phyloP scores from a whole-genome alignment of 2,797 vertebrate genomes.

The Lacerta viridis region DNA sequence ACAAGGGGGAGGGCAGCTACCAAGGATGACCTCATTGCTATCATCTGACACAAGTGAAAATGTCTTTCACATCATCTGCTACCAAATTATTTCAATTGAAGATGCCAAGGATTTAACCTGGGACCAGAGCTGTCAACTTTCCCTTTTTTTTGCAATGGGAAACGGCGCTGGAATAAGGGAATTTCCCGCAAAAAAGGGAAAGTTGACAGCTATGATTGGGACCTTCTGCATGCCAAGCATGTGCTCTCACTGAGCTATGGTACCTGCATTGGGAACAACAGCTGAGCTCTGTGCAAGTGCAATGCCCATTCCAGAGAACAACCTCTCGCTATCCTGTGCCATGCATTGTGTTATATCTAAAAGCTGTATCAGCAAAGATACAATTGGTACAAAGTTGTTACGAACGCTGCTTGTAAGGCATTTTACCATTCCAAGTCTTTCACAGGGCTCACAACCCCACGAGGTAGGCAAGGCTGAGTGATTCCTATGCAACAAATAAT shows the following conservation, averaged over 20 bases:
- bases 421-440: background rate
- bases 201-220: background rate
- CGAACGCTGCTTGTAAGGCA: background rate
- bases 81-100: background rate
- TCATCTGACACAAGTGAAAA: background rate
- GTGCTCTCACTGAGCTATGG: background rate
- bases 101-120: background rate
- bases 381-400: background rate
- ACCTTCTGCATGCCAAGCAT: background rate
- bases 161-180: too few species aligned
- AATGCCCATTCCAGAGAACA: background rate
- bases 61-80: background rate
- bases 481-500: background rate
- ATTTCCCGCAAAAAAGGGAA: too few species aligned
- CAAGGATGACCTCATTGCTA: background rate
- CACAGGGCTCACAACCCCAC: background rate
- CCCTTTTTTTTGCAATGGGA: too few species aligned
- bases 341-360: background rate
- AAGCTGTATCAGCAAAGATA: background rate
- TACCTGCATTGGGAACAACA: background rate
- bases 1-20: background rate
- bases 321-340: background rate
- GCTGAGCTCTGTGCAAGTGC: background rate
- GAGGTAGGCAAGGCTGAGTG: background rate
- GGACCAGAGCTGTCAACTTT: background rate